A percentile compares a stretch with the other conserved stretches of the same genome.
Conservation (phyloP, 2,113 vertebrate genomes). For the Seriola rivoliana region DNA sequence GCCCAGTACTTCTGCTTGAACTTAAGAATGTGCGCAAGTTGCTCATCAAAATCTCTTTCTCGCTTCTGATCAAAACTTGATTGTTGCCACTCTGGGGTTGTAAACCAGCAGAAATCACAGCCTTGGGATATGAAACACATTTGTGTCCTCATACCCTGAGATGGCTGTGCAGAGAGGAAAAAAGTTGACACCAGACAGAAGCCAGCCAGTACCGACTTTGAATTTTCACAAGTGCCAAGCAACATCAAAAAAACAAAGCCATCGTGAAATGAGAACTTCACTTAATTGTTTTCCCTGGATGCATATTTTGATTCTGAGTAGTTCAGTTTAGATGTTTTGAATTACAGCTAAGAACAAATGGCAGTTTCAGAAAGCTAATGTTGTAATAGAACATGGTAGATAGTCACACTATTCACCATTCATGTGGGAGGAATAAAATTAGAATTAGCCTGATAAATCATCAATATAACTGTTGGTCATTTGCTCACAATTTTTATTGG, state of each 20-base stretch:
- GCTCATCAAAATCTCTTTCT: constrained; percentile 63
- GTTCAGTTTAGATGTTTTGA: constrained; percentile 54
- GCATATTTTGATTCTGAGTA: constrained; percentile 43
- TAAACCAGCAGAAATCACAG: constrained; percentile 44
- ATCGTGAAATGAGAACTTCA: constrained; percentile 43
- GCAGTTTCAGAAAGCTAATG: constrained; percentile 15
- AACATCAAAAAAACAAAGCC: constrained; percentile 57
- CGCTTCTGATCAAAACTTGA: constrained; percentile 66
- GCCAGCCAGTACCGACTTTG: constrained; percentile 24
- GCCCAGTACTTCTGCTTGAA: constrained; percentile 42
- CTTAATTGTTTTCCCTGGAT: constrained; percentile 52
- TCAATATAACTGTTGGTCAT: constrained; percentile 13
- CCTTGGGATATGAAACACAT: constrained; percentile 63
- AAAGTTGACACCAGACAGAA: constrained; percentile 50
- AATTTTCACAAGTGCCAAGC: constrained; percentile 39
- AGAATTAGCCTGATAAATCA: constrained; percentile 30
- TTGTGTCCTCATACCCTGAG: constrained; percentile 40
- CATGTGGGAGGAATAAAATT: constrained; percentile 36
- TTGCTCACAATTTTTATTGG: constrained; percentile 41
- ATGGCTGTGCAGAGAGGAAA: constrained; percentile 19
- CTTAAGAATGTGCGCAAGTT: constrained; percentile 46
- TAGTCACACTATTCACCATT: constrained; percentile 24
- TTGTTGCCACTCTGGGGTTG: constrained; percentile 56
- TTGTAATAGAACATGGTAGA: constrained; percentile 38
- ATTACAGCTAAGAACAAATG: constrained; percentile 52